These are phyloP conservation scores for Pyrrhia umbra DNA, from an alignment of 2,888 invertebrate species.

Conservation along the genomic window DNA sequence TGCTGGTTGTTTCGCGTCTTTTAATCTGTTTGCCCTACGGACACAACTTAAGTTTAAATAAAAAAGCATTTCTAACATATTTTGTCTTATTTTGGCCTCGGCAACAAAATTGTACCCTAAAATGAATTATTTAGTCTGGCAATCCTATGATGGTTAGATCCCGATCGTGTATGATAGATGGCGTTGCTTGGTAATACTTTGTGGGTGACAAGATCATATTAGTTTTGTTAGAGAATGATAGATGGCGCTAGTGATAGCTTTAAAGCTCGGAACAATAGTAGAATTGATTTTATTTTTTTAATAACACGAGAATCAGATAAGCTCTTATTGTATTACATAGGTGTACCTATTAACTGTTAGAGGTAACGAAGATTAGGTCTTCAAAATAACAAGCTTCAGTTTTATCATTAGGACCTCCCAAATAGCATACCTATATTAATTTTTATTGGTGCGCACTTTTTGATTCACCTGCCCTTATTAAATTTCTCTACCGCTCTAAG, in stretches of 20 bases:
- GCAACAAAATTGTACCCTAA: background rate
- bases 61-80: slow-evolving; percentile 42
- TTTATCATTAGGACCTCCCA: too few species aligned
- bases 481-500: too few species aligned
- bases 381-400: too few species aligned
- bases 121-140: background rate
- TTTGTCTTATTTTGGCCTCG: slow-evolving; percentile 26
- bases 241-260: slow-evolving; percentile 27
- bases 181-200: background rate
- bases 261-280: too few species aligned
- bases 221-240: background rate
- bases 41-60: slow-evolving; percentile 42
- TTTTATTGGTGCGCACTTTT: too few species aligned
- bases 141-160: background rate
- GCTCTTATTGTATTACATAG: too few species aligned
- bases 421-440: too few species aligned
- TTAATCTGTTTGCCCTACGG: slow-evolving; percentile 24
- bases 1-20: slow-evolving; percentile 44
- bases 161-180: slow-evolving; percentile 17
- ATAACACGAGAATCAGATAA: too few species aligned
- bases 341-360: too few species aligned
- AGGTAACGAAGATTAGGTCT: too few species aligned
- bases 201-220: background rate
- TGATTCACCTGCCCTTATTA: too few species aligned
- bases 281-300: too few species aligned